Conservation (phyloP, 2,888 invertebrate genomes). For the Apamea epomidion region DNA sequence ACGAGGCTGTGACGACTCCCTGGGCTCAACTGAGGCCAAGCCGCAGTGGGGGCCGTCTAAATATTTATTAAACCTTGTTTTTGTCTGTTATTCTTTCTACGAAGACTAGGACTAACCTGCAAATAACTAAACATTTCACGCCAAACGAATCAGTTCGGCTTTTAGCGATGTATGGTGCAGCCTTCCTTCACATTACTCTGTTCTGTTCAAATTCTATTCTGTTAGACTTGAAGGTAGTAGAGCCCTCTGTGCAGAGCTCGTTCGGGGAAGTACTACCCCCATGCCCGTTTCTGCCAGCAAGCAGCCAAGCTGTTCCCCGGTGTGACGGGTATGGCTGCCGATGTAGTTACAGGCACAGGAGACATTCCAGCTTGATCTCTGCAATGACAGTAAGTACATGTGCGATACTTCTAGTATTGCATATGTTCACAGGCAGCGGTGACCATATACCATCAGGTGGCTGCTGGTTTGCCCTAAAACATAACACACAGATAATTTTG, state of each 20-base stretch:
- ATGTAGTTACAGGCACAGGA: neutral
- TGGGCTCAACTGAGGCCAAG: neutral
- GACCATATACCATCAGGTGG: no score
- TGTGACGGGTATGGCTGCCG: neutral
- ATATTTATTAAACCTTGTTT: neutral
- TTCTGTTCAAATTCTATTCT: neutral
- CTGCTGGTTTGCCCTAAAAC: no score
- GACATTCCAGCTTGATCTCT: neutral
- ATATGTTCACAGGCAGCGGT: no score
- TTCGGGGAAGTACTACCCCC: constrained; percentile 17
- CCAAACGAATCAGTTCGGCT: no score
- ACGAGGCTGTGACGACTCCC: neutral
- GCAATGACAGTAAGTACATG: no score
- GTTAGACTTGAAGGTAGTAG: no score
- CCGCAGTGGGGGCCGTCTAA: neutral
- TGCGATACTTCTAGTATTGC: neutral
- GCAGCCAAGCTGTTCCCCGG: neutral
- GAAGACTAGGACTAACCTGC: neutral
- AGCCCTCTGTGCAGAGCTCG: constrained; percentile 1
- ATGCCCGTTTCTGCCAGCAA: neutral
- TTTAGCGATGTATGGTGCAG: neutral
- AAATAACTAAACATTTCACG: neutral
- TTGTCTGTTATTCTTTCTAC: neutral
- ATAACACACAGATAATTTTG: no score
- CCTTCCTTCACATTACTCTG: neutral